phyloP scores from a whole-genome alignment of 2,888 invertebrate species.

The Onchidella celtica region DNA sequence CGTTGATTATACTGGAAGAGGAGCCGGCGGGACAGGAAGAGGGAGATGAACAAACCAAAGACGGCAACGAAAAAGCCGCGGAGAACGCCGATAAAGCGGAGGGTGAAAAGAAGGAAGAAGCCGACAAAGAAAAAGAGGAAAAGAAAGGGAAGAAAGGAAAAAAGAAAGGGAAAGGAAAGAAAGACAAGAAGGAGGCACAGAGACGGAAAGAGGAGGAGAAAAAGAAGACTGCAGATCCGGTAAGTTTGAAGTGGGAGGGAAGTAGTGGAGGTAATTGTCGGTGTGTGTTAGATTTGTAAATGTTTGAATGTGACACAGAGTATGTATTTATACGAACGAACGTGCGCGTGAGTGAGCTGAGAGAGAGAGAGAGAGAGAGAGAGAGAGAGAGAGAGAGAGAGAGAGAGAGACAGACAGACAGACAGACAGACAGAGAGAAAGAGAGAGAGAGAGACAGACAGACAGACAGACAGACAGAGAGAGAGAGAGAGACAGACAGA shows the following conservation, averaged over 20 bases:
- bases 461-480: background rate
- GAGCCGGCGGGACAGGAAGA: background rate
- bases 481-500: background rate
- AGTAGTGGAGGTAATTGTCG: background rate
- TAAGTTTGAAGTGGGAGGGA: background rate
- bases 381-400: background rate
- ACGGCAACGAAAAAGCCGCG: background rate
- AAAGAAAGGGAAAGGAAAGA: constrained; percentile 4
- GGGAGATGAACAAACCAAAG: background rate
- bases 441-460: background rate
- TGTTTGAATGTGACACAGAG: background rate
- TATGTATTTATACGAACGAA: background rate
- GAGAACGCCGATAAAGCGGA: background rate
- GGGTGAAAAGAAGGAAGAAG: background rate
- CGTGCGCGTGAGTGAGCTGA: background rate
- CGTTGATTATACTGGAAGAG: background rate
- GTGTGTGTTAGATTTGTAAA: background rate
- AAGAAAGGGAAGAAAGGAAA: constrained; percentile 3
- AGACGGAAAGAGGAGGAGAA: background rate
- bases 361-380: background rate
- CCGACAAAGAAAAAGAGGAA: background rate
- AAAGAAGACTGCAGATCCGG: background rate
- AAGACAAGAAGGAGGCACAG: background rate
- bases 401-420: constrained; percentile 8
- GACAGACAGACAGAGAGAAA: background rate